Evolutionary conservation across 1,140 invertebrate species (phyloP), one percentile per base, ranked within the genome.

Genomic region (Zaprionus davidi): DNA sequence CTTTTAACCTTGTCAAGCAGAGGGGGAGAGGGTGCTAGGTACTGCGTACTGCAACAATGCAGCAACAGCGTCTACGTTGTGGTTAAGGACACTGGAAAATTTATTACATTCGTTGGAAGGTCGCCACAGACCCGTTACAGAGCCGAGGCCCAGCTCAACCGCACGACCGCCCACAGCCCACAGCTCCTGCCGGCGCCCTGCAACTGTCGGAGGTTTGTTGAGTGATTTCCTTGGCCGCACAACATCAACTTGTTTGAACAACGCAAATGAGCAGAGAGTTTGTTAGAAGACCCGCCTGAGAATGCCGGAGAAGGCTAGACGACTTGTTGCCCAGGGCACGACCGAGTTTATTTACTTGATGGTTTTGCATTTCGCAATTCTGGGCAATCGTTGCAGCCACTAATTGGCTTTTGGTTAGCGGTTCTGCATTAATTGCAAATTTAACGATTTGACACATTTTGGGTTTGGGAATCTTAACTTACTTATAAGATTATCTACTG

Each of bases 201-300:
- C 51, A 71, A 76, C 77, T 57, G 67, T 57, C 49, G 51, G 46
- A 74, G 70, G 59, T 78, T 78, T 64, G 71, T 70, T 81, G 82
- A 85, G 69, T 85, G 82, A 81, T 85, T 86, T 82, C 68, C 82
- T 78, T 80, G 76, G 81, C 58, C 58, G 68, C 67, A 65, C 53
- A 55, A 62, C 64, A 51, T 71, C 70, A 72, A 78, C 78, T 78
- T 62, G 70, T 76, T 78, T 71, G 60, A 55, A 38, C 77, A 79
- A 72, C 51, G 57, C 46, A 60, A 83, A 82, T 76, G 58, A 78
- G 72, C 64, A 56, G 66, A 65, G 65, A 73, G 49, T 58, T 69
- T 65, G 62, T 63, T 71, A 53, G 17, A 15, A 31, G 49, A 9
- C 36, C 44, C 31, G 15, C 20, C 55, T 20, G 58, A 58, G 36